Evolutionary conservation across 2,888 invertebrate genomes (phyloP), one percentile per base, ranked within the genome.

Genomic region (Scaptomyza parva): DNA sequence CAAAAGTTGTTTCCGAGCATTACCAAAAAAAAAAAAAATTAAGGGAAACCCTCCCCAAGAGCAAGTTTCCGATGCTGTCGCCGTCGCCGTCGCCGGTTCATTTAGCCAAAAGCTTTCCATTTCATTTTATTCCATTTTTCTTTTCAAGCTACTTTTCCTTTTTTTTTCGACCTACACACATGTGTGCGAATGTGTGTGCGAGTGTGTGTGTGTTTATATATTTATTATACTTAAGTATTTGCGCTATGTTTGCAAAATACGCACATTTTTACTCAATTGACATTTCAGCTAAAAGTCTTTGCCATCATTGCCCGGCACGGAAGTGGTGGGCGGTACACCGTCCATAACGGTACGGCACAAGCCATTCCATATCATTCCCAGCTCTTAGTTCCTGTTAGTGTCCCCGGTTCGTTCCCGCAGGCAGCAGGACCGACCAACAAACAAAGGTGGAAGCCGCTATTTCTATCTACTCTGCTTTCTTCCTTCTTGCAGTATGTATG

Each of bases 241-340:
- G 59, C 43, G 62, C 64, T 59, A 72, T 76, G 67, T 70, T 76
- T 76, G 74, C 78, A 69, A 77, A 76, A 77, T 73, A 77, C 70
- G 74, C 70, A 77, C 78, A 77, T 77, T 77, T 75, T 77, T 71
- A 68, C 78, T 55, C 78, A 77, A 77, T 77, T 78, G 77, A 71
- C 77, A 74, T 78, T 76, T 76, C 39, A 70, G 78, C 70, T 68
- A 66, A 77, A 68, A 77, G 75, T 68, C 70, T 69, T 57, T 62
- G 50, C 47, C 52, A 58, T 54, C 65, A 57, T 20, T 37, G 17
- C 17, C 37, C 55, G 53, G 40, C 55, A 39, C 66, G 77, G 60
- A 67, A 72, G 54, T 55, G 55, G 69, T 69, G 77, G 69, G 73
- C 68, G 64, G 73, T 48, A 48, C 28, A 18, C 58, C 35, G 47